phyloP scores from a whole-genome alignment of 1,140 invertebrate species.

The Dryas iulia region DNA sequence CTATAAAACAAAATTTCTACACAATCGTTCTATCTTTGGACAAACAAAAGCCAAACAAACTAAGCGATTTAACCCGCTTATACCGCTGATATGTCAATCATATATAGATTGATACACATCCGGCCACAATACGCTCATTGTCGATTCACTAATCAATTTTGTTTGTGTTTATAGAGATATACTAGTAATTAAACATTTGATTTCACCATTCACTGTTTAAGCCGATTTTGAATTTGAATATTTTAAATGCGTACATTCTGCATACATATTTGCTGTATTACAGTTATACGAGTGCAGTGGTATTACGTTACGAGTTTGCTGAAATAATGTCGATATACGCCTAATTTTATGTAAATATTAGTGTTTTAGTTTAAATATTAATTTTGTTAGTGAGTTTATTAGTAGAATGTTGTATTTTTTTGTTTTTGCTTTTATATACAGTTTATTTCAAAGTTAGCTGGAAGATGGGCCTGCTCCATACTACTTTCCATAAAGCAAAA shows the following conservation, averaged over 20 bases:
- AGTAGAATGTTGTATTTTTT: no score
- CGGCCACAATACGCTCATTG: slow-evolving; percentile 6
- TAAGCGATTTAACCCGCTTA: background rate
- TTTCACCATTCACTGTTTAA: slow-evolving; percentile 40
- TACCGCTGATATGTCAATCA: background rate
- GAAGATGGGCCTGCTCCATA: no score
- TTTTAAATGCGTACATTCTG: no score
- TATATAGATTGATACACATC: background rate
- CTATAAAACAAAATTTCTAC: no score
- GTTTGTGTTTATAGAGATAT: slow-evolving; percentile 50
- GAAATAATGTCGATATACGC: background rate
- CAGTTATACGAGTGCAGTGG: background rate
- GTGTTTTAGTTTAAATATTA: background rate
- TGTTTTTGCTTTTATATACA: no score
- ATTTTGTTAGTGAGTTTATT: no score
- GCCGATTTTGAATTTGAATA: slow-evolving; percentile 1
- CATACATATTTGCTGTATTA: background rate
- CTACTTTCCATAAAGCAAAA: no score
- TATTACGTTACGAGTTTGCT: background rate
- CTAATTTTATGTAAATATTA: background rate
- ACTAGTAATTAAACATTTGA: slow-evolving; percentile 50
- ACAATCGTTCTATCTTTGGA: no score
- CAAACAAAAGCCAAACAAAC: background rate
- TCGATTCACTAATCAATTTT: slow-evolving; percentile 35
- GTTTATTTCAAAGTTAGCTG: no score